Evolutionary conservation across 1,140 invertebrate species (phyloP), one percentile per base, ranked within the genome.

Genomic region (Helicoverpa armigera): DNA sequence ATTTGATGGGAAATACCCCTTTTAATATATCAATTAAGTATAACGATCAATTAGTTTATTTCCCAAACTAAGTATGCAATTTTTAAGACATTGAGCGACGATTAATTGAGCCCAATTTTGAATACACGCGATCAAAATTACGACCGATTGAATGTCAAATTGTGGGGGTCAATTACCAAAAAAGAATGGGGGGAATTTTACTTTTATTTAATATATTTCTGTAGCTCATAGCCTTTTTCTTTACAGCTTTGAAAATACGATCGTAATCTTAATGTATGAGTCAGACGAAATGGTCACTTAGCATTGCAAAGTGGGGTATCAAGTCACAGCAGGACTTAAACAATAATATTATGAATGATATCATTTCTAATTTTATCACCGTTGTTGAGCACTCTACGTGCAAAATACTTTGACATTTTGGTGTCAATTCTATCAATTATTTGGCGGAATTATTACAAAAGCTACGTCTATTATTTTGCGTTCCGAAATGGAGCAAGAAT

Each of bases 281-380:
- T 12, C 56, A 31, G 16, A 13, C 23, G 50, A 70, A 70, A 73
- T 56, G 53, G 70, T 56, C 70, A 56, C 70, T 73, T 56, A 73
- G 70, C 53, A 73, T 56, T 56, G 70, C 53, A 73, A 73, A 73
- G 23, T 54, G 48, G 56, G 70, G 70, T 73, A 56, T 73, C 29
- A 56, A 31, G 70, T 73, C 51, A 16, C 67, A 72, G 69, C 63
- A 16, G 51, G 70, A 43, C 70, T 73, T 56, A 35, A 54, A 72
- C 51, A 54, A 72, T 65, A 43, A 48, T 56, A 73, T 54, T 56
- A 73, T 72, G 70, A 35, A 75, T 75, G 73, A 75, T 75, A 75
- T 75, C 73, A 75, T 75, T 61, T 60, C 73, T 61, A 75, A 58
- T 75, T 75, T 70, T 70, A 70, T 14, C 14, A 43, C 31, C 16